phyloP scores from a whole-genome alignment of 1,140 invertebrate genomes.

The Drosophila saltans region DNA sequence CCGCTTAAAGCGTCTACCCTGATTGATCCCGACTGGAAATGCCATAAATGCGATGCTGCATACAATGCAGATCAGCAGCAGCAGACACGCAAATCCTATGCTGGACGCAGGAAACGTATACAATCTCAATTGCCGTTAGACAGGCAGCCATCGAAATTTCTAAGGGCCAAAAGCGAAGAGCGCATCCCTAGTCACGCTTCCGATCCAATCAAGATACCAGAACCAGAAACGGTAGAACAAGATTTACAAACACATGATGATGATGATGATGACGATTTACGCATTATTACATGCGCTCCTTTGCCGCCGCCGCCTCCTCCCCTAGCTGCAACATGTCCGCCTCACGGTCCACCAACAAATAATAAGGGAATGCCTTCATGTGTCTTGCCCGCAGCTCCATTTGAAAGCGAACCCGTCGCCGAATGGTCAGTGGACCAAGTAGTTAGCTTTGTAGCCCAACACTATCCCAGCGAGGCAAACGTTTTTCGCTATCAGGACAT shows the following conservation, averaged over 20 bases:
- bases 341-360: neutral
- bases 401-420: conserved; percentile 20
- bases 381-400: neutral
- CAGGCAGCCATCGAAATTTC: neutral
- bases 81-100: conserved; percentile 37
- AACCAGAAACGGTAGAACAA: neutral
- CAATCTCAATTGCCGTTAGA: conserved; percentile 16
- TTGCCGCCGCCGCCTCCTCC: neutral
- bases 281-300: neutral
- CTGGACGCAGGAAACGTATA: conserved; percentile 58
- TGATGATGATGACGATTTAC: neutral
- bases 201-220: neutral
- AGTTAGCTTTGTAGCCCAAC: conserved; percentile 44
- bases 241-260: neutral
- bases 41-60: conserved; percentile 43
- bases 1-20: conserved; percentile 25
- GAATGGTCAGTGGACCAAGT: conserved; percentile 73
- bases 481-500: conserved; percentile 72
- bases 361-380: neutral
- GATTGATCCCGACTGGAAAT: conserved; percentile 60
- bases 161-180: neutral
- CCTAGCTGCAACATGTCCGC: neutral
- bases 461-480: conserved; percentile 66
- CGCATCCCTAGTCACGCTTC: neutral
- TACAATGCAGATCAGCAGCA: conserved; percentile 3